Percentiles rank a stretch among this genome's conserved stretches.
These are phyloP conservation scores for Nematostella vectensis DNA, from an alignment of 92 coral and sea anemone species.

Conservation along the genomic window DNA sequence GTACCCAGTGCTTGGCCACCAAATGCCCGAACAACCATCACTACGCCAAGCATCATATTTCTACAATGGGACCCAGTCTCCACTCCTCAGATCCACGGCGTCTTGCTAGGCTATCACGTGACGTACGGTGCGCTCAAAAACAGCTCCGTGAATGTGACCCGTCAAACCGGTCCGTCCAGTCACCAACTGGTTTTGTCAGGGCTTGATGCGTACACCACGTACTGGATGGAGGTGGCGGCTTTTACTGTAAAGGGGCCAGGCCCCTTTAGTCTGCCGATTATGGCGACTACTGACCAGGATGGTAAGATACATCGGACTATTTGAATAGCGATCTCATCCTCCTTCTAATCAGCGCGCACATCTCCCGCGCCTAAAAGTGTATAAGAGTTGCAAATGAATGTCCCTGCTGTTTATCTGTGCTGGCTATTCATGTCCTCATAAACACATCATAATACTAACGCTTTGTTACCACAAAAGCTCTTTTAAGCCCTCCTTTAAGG, in stretches of 20 bases:
- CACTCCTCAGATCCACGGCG: not conserved
- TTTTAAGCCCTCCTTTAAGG: too few species aligned
- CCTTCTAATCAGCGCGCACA: too few species aligned
- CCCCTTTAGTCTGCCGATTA: not conserved
- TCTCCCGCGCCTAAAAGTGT: too few species aligned
- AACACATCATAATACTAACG: too few species aligned
- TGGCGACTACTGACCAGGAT: not conserved
- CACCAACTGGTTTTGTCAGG: not conserved
- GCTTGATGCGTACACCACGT: not conserved
- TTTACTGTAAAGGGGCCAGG: not conserved
- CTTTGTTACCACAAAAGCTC: too few species aligned
- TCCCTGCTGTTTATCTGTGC: too few species aligned
- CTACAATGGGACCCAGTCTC: constrained; percentile 6
- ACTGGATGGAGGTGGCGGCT: not conserved
- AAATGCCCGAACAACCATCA: constrained; percentile 3
- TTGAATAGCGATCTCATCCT: too few species aligned
- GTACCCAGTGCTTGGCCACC: constrained; percentile 5
- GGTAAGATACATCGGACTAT: too few species aligned
- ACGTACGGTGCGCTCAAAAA: not conserved
- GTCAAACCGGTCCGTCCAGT: not conserved
- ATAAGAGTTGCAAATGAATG: too few species aligned
- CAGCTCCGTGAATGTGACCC: not conserved
- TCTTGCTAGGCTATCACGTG: constrained; percentile 2
- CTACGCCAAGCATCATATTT: constrained; percentile 5
- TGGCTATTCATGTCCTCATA: too few species aligned